phyloP scores from a whole-genome alignment of 2,113 vertebrate species.

The Ia io region DNA sequence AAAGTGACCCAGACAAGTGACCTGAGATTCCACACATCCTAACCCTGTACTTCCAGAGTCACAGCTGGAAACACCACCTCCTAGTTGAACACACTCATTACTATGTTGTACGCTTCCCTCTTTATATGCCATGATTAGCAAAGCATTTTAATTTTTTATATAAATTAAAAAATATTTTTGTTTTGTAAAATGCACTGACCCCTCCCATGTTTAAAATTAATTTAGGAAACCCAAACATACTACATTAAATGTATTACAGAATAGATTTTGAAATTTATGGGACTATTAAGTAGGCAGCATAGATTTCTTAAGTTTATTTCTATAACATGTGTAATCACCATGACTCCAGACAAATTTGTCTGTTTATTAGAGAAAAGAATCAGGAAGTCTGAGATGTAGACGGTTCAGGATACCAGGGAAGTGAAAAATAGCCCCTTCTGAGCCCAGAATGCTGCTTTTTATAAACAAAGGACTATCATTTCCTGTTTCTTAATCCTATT shows the following conservation, averaged over 20 bases:
- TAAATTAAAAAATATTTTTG: background rate
- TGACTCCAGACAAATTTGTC: background rate
- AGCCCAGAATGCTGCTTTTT: constrained; percentile 39
- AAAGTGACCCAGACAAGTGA: background rate
- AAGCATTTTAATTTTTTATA: background rate
- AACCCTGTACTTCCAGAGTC: background rate
- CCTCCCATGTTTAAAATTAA: background rate
- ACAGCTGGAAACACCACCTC: background rate
- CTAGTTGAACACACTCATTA: background rate
- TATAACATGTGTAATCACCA: background rate
- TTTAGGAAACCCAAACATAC: constrained; percentile 5
- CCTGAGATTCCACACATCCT: background rate
- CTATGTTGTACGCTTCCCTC: background rate
- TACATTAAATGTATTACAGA: background rate
- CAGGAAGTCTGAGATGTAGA: constrained; percentile 51
- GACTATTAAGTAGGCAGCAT: background rate
- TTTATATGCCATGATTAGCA: background rate
- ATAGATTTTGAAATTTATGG: constrained; percentile 25
- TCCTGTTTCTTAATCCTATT: constrained; percentile 43
- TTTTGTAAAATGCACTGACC: background rate
- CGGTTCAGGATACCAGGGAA: background rate
- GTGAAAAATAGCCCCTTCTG: constrained; percentile 44
- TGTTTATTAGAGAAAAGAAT: constrained; percentile 46
- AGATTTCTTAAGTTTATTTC: constrained; percentile 38
- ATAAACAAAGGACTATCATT: constrained; percentile 49